Evolutionary conservation across 2,888 invertebrate species (phyloP), one percentile per base, ranked within the genome.

Genomic region (Folsomia candida): DNA sequence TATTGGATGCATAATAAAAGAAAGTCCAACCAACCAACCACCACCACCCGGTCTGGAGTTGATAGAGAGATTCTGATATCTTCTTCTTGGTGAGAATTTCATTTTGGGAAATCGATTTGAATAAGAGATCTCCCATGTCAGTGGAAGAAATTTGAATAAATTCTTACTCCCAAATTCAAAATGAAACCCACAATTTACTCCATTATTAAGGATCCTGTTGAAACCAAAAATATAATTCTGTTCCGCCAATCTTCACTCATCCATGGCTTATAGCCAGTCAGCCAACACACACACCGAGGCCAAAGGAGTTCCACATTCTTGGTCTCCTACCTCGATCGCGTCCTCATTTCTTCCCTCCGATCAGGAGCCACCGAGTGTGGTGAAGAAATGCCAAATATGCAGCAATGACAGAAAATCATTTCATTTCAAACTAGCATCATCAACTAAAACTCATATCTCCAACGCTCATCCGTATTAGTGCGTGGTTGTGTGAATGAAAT

Each of bases 61-160:
- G 60, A 25, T 20, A 60, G 47, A 47, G 47, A 47, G n/a, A n/a
- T n/a, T 47, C 47, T 47, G 9, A 11, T 18, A 11, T 47, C 9
- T 47, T 47, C 47, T 9, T 47, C 47, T 47, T 47, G 20, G 62
- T 62, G 62, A 62, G 62, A 62, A 62, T 62, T 62, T 62, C 62
- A 62, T 62, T 62, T 62, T 20, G 29, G 20, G 4, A 62, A 59
- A 60, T 62, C 62, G 27, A 62, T 62, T 27, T 62, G 62, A 62
- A 62, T 62, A 28, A 62, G 62, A 62, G 29, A 62, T 62, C 62
- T 29, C 27, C 28, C 14, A 24, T 60, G 62, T 62, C 62, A 28
- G 25, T 62, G 62, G 20, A 28, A 62, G 18, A 9, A 18, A 59
- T 59, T n/a, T 59, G 59, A 24, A 20, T 6, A 25, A 59, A 59